These are phyloP conservation scores for Triplophysa tibetana DNA, from an alignment of 2,113 vertebrate genomes.

Conservation along the genomic window DNA sequence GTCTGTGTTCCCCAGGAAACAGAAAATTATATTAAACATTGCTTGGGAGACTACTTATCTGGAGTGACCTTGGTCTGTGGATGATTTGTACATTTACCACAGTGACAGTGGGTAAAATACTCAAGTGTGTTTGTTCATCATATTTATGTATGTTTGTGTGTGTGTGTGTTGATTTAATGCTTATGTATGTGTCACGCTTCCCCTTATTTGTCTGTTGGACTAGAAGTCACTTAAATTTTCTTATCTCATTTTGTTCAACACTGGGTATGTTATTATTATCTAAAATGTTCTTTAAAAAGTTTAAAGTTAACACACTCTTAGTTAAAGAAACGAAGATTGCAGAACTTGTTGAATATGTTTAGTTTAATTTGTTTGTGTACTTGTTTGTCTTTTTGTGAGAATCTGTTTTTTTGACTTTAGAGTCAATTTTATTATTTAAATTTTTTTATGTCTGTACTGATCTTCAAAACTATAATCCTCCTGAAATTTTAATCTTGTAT, in stretches of 20 bases:
- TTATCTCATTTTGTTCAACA: conserved; percentile 1
- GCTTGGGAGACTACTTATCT: not conserved
- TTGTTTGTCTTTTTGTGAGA: not conserved
- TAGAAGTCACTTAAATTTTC: not conserved
- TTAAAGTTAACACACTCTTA: not conserved
- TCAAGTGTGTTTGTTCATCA: too few species aligned
- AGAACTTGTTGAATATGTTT: not conserved
- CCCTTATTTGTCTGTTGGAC: not conserved
- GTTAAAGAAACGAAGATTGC: not conserved
- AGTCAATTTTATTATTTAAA: not conserved
- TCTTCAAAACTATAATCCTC: not conserved
- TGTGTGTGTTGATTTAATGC: not conserved
- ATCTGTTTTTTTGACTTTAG: not conserved
- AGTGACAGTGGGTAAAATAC: not conserved
- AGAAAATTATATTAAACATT: not conserved
- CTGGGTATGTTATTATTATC: not conserved
- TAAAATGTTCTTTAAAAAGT: not conserved
- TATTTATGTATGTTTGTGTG: not conserved
- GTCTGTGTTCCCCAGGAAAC: conserved; percentile 12
- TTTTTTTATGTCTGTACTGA: not conserved
- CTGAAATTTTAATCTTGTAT: not conserved
- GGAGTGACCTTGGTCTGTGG: not conserved
- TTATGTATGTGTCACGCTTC: not conserved
- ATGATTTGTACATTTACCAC: not conserved
- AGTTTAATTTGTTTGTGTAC: not conserved